phyloP scores from a whole-genome alignment of 2,797 vertebrate species.

The Phrynocephalus guinanensis region DNA sequence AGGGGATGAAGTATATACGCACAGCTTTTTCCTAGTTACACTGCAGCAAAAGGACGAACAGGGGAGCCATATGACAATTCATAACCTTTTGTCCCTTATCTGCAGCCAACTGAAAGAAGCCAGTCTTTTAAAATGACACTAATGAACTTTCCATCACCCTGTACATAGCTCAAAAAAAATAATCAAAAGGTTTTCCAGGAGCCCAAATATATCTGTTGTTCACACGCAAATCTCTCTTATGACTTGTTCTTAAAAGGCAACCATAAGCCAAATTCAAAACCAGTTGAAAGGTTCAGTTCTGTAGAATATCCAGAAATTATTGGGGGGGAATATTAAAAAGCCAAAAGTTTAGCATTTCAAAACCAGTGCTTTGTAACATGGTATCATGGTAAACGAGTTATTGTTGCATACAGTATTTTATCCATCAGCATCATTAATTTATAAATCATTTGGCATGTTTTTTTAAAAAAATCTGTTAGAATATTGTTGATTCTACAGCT shows the following conservation, averaged over 20 bases:
- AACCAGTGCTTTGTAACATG: slow-evolving; percentile 37
- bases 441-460: slow-evolving; percentile 27
- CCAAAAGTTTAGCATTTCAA: neutral
- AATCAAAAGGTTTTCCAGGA: neutral
- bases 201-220: neutral
- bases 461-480: neutral
- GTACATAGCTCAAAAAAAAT: neutral
- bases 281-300: neutral
- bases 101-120: neutral
- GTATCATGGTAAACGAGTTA: slow-evolving; percentile 39
- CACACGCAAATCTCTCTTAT: neutral
- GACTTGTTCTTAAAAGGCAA: neutral
- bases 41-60: neutral
- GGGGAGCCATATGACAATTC: neutral
- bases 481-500: slow-evolving; percentile 29
- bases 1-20: neutral
- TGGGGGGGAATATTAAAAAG: neutral
- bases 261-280: neutral
- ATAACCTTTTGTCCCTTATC: neutral
- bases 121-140: neutral
- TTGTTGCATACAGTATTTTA: slow-evolving; percentile 41
- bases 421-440: neutral
- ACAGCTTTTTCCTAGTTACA: neutral
- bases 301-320: neutral
- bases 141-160: neutral